A percentile compares a stretch with the other conserved stretches of the same genome.
phyloP scores from a whole-genome alignment of 2,113 vertebrate genomes.

The Ciconia boyciana region DNA sequence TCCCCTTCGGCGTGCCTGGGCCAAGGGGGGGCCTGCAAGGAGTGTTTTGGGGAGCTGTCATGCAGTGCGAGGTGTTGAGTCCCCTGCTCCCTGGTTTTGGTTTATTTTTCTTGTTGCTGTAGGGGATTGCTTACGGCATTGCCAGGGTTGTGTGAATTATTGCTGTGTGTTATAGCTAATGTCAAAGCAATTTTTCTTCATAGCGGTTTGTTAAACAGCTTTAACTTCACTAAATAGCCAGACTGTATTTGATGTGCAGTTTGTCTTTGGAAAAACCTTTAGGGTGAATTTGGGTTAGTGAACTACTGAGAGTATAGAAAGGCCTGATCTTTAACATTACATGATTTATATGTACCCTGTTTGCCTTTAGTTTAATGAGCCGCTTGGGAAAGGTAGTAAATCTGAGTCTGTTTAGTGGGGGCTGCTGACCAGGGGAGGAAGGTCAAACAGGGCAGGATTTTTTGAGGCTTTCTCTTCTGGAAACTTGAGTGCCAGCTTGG shows the following conservation, averaged over 20 bases:
- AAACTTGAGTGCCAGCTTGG: background rate
- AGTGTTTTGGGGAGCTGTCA: background rate
- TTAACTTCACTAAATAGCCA: background rate
- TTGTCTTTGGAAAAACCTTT: background rate
- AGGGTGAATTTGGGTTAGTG: background rate
- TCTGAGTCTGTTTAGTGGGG: background rate
- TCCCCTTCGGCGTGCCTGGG: background rate
- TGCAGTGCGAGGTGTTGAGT: fast-evolving
- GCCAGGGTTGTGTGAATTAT: background rate
- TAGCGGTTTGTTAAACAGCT: background rate
- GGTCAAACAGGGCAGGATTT: background rate
- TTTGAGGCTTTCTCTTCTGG: background rate
- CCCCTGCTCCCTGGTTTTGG: too few relatives aligned
- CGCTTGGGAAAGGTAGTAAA: background rate
- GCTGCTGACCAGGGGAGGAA: fast-evolving
- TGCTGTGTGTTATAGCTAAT: fast-evolving
- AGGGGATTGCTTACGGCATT: fast-evolving
- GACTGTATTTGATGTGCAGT: background rate
- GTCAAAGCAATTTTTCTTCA: background rate
- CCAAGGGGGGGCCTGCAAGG: background rate
- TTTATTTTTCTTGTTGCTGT: background rate
- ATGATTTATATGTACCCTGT: fast-evolving
- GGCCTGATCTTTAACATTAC: background rate
- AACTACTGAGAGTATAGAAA: background rate
- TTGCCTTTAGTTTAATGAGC: background rate